Evolutionary conservation across 2,113 vertebrate genomes (phyloP).

Genomic region (Silurus glanis): DNA sequence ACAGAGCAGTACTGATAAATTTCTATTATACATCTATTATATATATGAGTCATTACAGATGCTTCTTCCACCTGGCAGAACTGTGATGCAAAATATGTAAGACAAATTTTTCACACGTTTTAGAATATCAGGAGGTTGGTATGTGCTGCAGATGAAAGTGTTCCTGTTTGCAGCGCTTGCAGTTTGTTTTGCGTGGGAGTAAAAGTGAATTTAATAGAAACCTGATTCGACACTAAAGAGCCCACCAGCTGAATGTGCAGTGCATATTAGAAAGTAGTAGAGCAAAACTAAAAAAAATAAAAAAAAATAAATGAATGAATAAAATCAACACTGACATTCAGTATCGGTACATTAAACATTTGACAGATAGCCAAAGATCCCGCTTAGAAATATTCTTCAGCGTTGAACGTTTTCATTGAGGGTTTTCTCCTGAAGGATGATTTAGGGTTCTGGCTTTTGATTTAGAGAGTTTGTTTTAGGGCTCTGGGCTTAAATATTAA

Average conservation of each 20-base stretch:
- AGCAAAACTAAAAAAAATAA: not conserved
- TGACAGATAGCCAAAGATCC: not conserved
- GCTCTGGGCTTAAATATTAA: not conserved
- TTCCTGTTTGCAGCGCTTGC: not conserved
- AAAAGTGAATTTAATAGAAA: not conserved
- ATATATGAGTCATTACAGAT: not conserved
- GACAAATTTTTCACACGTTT: not conserved
- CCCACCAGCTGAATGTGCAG: not conserved
- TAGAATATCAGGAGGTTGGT: not conserved
- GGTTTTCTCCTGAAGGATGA: no score
- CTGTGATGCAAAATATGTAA: not conserved
- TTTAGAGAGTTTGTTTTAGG: not conserved
- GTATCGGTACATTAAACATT: not conserved
- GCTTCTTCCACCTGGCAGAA: not conserved
- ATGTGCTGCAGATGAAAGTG: not conserved
- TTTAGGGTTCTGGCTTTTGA: not conserved
- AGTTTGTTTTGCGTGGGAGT: not conserved
- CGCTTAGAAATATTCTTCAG: not conserved
- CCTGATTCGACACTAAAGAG: not conserved
- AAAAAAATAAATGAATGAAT: not conserved
- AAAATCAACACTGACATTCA: not conserved
- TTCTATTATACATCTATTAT: not conserved
- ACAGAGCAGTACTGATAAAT: conserved; percentile 3
- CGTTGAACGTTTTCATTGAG: not conserved
- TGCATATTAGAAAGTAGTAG: not conserved